A percentile compares a stretch with the other conserved stretches of the same genome.
Evolutionary conservation across 2,113 vertebrate species (phyloP).

Genomic region (Nothocercus julius): DNA sequence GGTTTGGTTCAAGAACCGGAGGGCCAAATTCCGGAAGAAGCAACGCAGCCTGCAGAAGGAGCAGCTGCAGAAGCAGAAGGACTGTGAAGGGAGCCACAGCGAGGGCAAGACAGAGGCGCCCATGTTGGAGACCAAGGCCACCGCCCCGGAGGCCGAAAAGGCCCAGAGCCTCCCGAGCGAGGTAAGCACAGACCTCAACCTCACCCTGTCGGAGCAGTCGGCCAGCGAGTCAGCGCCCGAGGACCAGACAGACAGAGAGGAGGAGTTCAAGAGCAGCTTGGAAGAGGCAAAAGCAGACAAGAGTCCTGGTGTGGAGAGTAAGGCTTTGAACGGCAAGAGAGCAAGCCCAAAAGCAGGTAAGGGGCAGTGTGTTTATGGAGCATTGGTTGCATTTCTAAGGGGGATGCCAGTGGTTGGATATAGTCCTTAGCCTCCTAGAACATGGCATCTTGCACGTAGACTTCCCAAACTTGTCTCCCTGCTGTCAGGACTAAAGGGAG

Average conservation of each 20-base stretch:
- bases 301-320: constrained; percentile 76
- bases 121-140: constrained; percentile 73
- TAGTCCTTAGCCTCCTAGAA: background rate
- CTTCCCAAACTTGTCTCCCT: background rate
- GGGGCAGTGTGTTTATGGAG: background rate
- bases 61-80: constrained; percentile 97
- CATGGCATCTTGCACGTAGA: background rate
- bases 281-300: constrained; percentile 83
- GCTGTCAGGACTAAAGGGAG: rapidly evolving
- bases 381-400: background rate
- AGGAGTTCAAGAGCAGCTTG: constrained; percentile 83
- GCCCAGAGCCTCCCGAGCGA: constrained; percentile 77
- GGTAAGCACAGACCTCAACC: constrained; percentile 86
- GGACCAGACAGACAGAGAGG: constrained; percentile 90
- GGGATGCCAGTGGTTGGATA: background rate
- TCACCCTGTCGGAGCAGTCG: constrained; percentile 93
- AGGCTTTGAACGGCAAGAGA: constrained; percentile 85
- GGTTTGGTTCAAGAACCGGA: constrained; percentile 99
- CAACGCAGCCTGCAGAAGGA: constrained; percentile 98
- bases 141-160: constrained; percentile 80
- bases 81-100: constrained; percentile 78
- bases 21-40: constrained; percentile 99
- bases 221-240: constrained; percentile 91
- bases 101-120: constrained; percentile 79
- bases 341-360: constrained; percentile 93